Evolutionary conservation across 2,113 vertebrate genomes (phyloP).

Genomic region (Scortum barcoo): DNA sequence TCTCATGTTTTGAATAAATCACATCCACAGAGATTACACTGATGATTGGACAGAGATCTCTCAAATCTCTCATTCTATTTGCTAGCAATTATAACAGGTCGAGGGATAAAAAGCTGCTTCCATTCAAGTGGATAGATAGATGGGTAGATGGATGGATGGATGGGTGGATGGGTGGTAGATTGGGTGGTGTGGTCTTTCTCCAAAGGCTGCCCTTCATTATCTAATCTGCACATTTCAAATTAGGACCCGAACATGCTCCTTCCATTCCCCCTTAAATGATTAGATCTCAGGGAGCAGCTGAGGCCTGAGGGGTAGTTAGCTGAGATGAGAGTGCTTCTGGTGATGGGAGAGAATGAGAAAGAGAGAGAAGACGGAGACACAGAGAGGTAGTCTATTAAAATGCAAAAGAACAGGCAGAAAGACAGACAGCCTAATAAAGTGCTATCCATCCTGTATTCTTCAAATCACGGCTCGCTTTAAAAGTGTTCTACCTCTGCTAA

Average conservation of each 20-base stretch:
- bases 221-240: slow-evolving; percentile 45
- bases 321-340: slow-evolving; percentile 8
- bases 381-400: background rate
- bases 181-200: slow-evolving; percentile 28
- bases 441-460: background rate
- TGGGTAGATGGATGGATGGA: background rate
- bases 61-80: slow-evolving; percentile 9
- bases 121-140: slow-evolving; percentile 13
- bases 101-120: slow-evolving; percentile 36
- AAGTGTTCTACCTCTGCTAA: background rate
- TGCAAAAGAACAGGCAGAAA: slow-evolving; percentile 4
- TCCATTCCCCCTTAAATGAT: slow-evolving; percentile 22
- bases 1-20: slow-evolving; percentile 40
- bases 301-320: slow-evolving; percentile 1
- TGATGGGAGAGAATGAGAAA: background rate
- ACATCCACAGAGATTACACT: slow-evolving; percentile 19
- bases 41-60: slow-evolving; percentile 24
- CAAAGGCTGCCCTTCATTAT: slow-evolving; percentile 25
- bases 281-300: slow-evolving; percentile 47
- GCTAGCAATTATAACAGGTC: background rate
- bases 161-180: background rate
- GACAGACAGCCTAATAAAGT: background rate
- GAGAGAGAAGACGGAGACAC: background rate
- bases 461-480: background rate
- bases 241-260: background rate